Base-by-base conservation (phyloP, 1,140 invertebrate species). In the Bathynomus jamesi region DNA sequence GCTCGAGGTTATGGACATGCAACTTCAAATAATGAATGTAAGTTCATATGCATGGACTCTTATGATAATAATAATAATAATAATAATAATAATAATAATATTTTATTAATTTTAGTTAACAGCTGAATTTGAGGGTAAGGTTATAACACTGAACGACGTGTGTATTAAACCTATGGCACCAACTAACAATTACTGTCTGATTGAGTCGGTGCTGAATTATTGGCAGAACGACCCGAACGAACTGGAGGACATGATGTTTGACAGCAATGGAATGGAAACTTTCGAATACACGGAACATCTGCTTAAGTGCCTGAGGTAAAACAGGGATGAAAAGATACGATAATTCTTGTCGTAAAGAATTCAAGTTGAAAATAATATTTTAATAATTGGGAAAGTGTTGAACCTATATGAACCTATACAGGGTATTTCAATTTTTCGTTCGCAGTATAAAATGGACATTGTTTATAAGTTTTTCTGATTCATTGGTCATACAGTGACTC, bases 161-260 rank as follows among this genome's bases (percentile, higher is more conserved):
- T 99, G 96, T 82, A 95, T 90, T 82, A 88, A 91, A 17, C 95
- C 96, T 0, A 81, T 97, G 66, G 84, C 85, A 5, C 78, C 85
- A 21, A 86, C 87, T 4, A 81, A 89, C 5, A 79, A 84, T 0
- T 82, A 90, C 75, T 99, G 96, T 82, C 86, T 89, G 0, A 86
- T 98, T n/a, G 89, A 94, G 84, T 95, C 91, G 74, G 83, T 94
- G 46, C 90, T 93, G 85, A 93, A 95, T 27, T 98, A 95, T 83
- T 98, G 88, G 82, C 88, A 94, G 81, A 89, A 93, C 79, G 83
- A 87, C 28, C 32, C 66, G 8, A 25, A 68, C 0, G 1, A 2
- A 0, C 65, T 76, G 13, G 61, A 53, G 4, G 0, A 32, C 4
- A 21, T 53, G 40, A 53, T 53, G 40, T 53, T 17, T 5, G 5